Evolutionary conservation across 1,140 invertebrate genomes (phyloP).

Genomic region (Macrobrachium nipponense): DNA sequence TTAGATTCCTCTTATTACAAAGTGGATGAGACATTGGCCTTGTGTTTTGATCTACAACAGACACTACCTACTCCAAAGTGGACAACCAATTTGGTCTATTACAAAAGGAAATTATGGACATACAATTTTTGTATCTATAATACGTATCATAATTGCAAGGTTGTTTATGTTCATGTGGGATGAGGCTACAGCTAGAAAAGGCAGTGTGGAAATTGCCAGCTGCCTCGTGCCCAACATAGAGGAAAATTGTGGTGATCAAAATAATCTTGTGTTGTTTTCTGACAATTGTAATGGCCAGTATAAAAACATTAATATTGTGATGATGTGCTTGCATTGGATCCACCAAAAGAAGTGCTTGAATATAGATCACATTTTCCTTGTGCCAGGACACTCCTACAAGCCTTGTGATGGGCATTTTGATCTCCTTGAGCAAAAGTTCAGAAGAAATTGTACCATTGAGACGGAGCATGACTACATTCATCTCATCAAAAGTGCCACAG

Average conservation of each 20-base stretch:
- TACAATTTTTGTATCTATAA: conserved; percentile 14
- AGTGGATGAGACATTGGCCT: too few relatives aligned
- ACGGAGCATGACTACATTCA: conserved; percentile 3
- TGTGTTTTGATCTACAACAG: conserved; percentile 10
- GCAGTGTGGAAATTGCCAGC: conserved; percentile 6
- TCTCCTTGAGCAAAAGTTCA: neutral
- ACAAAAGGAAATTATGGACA: neutral
- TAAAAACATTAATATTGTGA: conserved; percentile 9
- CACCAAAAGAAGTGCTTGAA: neutral
- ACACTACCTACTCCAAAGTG: neutral
- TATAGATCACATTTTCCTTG: neutral
- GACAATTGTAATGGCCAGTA: conserved; percentile 2
- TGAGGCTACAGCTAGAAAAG: too few relatives aligned
- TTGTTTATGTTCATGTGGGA: neutral
- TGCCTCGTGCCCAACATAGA: neutral
- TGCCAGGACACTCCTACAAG: neutral
- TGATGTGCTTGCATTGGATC: conserved; percentile 1
- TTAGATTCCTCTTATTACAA: too few relatives aligned
- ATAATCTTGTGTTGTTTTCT: too few relatives aligned
- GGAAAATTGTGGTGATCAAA: neutral
- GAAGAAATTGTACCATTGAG: neutral
- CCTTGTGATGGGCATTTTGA: neutral
- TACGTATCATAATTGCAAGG: neutral
- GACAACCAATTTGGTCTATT: neutral
- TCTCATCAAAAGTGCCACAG: neutral